Base-by-base conservation (phyloP, 2,888 invertebrate genomes). In the Axea sp. region DNA sequence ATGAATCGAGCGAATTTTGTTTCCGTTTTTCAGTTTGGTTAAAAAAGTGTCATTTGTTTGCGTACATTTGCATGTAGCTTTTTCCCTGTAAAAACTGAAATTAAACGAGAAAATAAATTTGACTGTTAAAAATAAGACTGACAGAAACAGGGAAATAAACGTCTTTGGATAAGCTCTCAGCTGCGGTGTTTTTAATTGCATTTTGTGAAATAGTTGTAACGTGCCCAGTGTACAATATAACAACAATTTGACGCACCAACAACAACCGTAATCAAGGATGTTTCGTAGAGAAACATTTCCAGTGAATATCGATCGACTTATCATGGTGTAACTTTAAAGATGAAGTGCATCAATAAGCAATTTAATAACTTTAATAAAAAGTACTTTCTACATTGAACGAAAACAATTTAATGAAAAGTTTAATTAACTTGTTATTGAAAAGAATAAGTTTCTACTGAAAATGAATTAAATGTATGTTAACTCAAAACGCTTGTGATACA, bases 51-150 rank as follows among this genome's bases (percentile, higher is more conserved):
- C 31, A 31, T 19, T 41, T 57, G 57, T 31, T 43, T 43, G 24
- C 11, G 31, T 12, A 31, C 39, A 41, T 57, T 57, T 43, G n/a
- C 11, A 30, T 30, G 19, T 24, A 6, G 22, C 9, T 12, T 51
- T 53, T 37, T 55, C n/a, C 24, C 14, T 2, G 11, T n/a, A 14
- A 6, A 12, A 19, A 14, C 26, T 26, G 15, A 15, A 53, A 55
- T 37, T 55, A 55, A 55, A 55, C 39, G 55, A 28, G 55, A 5
- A 55, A 28, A 39, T 55, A 55, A 53, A 55, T 55, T 39, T 15
- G 8, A 28, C 9, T 39, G 39, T 11, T 30, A 19, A 55, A 39
- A 55, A 19, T 55, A 39, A 55, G 51, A 35, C 22, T 33, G 33
- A 7, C 33, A 31, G 51, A 33, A 19, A 30, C 51, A 8, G 51